Evolutionary conservation across 1,140 invertebrate species (phyloP), one percentile per base, ranked within the genome.

Genomic region (Penaeus vannamei): DNA sequence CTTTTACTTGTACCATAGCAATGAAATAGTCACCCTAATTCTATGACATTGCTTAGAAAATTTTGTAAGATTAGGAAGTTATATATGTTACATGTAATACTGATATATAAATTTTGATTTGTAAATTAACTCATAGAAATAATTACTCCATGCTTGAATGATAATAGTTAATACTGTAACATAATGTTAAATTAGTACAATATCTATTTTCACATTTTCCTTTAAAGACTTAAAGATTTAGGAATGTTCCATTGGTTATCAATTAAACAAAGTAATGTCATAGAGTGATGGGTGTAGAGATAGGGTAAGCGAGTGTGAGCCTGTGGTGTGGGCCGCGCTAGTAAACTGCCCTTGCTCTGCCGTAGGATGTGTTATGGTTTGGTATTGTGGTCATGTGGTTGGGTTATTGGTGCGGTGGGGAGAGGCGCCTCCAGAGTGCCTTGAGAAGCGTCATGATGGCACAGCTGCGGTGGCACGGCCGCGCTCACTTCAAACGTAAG

Each of bases 331-430:
- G 88, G 88, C 84, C 84, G 84, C 64, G 84, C 84, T 82, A 90
- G 88, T 90, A 90, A 90, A 90, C 84, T 84, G 81, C 60, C 88
- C 88, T 90, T 90, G 88, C 88, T 90, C 84, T 90, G 88, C 88
- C 88, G 80, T 90, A 90, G 88, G 88, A 82, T 90, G 88, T 90
- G 88, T 90, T 90, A 90, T 90, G 88, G 88, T 90, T 85, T 90
- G 88, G 88, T 90, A 85, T 85, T 90, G 88, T 90, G 88, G 88
- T 90, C 88, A 90, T 90, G 84, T 90, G 88, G 88, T 85, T 90
- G 84, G 88, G 88, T 90, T 81, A 85, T 85, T 79, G 83, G 88
- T 87, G 86, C 77, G 79, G 80, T 83, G 88, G 84, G 87, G 80
- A 77, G 87, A 89, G 84, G 82, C 83, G 77, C 72, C 88, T 85